Evolutionary conservation across 1,140 invertebrate genomes (phyloP), one percentile per base, ranked within the genome.

Genomic region (Phymastichus coffea): DNA sequence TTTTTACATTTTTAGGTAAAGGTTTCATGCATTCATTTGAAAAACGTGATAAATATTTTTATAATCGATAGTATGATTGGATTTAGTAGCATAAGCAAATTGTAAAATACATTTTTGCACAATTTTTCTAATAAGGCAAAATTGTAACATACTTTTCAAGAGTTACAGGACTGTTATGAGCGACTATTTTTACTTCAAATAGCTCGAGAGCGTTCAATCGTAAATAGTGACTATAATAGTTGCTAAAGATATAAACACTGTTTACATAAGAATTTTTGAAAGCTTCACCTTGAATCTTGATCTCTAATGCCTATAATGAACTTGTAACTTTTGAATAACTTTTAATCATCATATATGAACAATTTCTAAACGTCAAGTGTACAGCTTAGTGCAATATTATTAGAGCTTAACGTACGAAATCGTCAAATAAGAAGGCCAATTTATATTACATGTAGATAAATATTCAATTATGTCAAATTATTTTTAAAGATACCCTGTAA

Each of bases 381-480:
- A 53, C 33, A 53, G 41, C 33, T 37, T 59, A 60, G 57, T 60
- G 57, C 57, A 60, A 60, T 60, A 60, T 48, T 30, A 60, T 25
- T 52, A n/a, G 40, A 52, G n/a, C 30, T 44, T 37, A 46, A 48
- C 35, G 1, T 51, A 44, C 28, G 8, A 41, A 19, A 17, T 49
- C 30, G 12, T 30, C 51, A 33, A n/a, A 35, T 44, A 15, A 22
- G 1, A 49, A 57, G 26, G 17, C 43, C n/a, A 57, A 49, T 51
- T 17, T 35, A 52, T 25, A 37, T 10, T n/a, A 52, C n/a, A 20
- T 48, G 19, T 58, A 58, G 26, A 35, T 23, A 58, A 26, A 37
- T 35, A 28, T n/a, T n/a, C n/a, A 40, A 44, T 43, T 44, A 7
- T 44, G 14, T 40, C 28, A 48, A 10, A 52, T 19, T 52, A 37